Conservation (phyloP, 2,113 vertebrate species). For the Clarias magur region DNA sequence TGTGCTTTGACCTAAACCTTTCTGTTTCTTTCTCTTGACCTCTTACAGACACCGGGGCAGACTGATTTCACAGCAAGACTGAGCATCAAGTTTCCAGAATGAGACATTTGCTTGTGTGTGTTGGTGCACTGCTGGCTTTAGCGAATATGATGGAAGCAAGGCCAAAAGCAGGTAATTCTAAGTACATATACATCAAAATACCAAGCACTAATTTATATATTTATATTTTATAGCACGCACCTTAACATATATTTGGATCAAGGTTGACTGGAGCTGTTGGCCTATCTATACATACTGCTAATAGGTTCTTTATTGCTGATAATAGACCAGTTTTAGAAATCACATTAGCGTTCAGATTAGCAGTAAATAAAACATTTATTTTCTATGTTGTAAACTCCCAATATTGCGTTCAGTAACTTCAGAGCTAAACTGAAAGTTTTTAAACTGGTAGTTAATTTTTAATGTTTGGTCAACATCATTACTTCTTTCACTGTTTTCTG, state of each 20-base stretch:
- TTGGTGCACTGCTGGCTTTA: constrained; percentile 71
- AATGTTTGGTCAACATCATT: neutral
- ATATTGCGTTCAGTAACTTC: neutral
- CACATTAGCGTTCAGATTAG: neutral
- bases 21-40: constrained; percentile 35
- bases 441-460: neutral
- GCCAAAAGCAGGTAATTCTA: constrained; percentile 68
- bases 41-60: constrained; percentile 18
- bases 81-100: constrained; percentile 59
- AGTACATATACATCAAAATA: neutral
- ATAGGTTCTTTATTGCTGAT: neutral
- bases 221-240: too few relatives aligned
- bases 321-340: neutral
- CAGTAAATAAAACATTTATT: neutral
- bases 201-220: neutral
- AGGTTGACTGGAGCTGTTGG: neutral
- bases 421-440: neutral
- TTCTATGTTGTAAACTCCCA: neutral
- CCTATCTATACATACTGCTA: neutral
- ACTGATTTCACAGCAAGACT: constrained; percentile 19
- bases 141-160: constrained; percentile 67
- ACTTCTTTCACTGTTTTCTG: neutral
- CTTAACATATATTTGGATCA: neutral
- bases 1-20: constrained; percentile 38
- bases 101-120: constrained; percentile 59